Evolutionary conservation across 1,140 invertebrate species (phyloP), one percentile per base, ranked within the genome.

Genomic region (Steinernema feltiae): DNA sequence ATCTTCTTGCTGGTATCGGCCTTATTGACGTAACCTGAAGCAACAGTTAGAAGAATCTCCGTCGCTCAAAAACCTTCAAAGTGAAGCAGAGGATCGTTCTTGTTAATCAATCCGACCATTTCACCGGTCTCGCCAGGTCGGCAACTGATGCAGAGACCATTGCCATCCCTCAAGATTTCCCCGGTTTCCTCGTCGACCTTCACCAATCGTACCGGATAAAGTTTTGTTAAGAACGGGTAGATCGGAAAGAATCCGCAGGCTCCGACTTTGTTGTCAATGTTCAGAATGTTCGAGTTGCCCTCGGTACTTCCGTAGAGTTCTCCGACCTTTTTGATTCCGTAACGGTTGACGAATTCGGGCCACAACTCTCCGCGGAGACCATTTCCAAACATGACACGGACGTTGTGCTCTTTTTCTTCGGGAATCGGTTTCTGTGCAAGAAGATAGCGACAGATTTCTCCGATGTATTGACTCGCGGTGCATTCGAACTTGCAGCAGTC

Each of bases 271-370:
- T 88, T 88, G 75, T 88, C 87, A 74, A 87, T 79, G 85, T 99
- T 99, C 0, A 95, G 94, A 46, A 85, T 82, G 53, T 86, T 86
- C 17, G 83, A 94, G 87, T 98, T 98, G 78, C 95, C 95, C 89
- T 99, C 96, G 0, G 95, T 98, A 12, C 95, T 94, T 12, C 95
- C 96, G 86, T 98, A 99, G 88, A 99, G 96, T 87, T 98, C 96
- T 1, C 91, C 91, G 63, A 98, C 93, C 71, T 90, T 88, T 12
- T 90, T 88, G 72, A 98, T 93, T 35, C 92, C 91, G 85, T 98
- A 98, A 69, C 96, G 90, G 17, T 92, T 89, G 0, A 93, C 90
- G 87, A 99, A 99, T 78, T 94, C 91, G 0, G 88, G 88, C 97
- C 97, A 99, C 75, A 99, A 97, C 88, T 98, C 92, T 48, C 93